Conservation (phyloP, 2,888 invertebrate species). For the Cephus sareptanus region DNA sequence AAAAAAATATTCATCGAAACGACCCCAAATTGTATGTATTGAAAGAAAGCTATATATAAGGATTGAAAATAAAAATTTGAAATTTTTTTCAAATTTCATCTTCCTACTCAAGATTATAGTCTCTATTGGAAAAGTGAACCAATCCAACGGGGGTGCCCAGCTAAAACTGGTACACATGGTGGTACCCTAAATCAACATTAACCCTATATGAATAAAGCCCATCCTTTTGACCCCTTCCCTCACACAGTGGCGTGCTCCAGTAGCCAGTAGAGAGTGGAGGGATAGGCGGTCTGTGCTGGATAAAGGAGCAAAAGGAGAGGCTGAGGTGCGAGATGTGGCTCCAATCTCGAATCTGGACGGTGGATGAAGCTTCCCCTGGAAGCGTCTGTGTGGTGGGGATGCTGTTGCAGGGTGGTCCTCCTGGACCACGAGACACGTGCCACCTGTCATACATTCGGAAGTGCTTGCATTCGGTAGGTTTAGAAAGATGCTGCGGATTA, state of each 20-base stretch:
- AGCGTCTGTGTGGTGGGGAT: constrained; percentile 42
- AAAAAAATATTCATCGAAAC: background rate
- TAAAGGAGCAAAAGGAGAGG: constrained; percentile 20
- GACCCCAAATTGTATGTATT: background rate
- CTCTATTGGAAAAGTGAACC: background rate
- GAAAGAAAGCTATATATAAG: background rate
- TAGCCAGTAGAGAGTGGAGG: constrained; percentile 19
- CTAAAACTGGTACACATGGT: background rate
- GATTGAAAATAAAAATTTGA: background rate
- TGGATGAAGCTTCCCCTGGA: constrained; percentile 44
- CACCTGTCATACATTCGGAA: constrained; percentile 51
- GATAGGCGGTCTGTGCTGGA: background rate
- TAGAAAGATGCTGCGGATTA: constrained; percentile 35
- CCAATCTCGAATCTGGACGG: constrained; percentile 26
- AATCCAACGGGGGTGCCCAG: background rate
- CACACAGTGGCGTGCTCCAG: constrained; percentile 15
- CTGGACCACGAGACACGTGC: constrained; percentile 56
- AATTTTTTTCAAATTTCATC: background rate
- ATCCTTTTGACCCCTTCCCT: constrained; percentile 42
- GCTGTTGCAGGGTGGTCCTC: constrained; percentile 45
- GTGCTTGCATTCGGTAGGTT: constrained; percentile 43
- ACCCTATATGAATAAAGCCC: constrained; percentile 32
- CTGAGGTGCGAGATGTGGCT: constrained; percentile 36
- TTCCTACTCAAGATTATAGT: background rate
- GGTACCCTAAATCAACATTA: constrained; percentile 28